These are phyloP conservation scores for Megaustenia siamemsis DNA, from an alignment of 2,888 invertebrate genomes.

Conservation along the genomic window DNA sequence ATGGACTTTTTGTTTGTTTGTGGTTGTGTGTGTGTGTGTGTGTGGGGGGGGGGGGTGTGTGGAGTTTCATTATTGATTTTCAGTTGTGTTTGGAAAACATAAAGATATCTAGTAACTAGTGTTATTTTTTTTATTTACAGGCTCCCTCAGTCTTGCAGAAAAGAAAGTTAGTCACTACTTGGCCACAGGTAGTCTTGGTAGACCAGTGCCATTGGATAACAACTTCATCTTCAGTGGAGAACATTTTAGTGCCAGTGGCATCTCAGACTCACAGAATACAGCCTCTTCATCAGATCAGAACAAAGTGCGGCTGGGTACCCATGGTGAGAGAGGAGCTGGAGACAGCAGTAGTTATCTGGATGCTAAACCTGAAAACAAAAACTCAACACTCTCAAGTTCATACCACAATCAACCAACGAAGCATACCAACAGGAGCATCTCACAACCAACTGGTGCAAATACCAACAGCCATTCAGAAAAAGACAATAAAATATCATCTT, in stretches of 20 bases:
- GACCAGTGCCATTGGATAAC: conserved; percentile 46
- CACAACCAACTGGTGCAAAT: neutral
- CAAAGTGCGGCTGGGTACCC: conserved; percentile 41
- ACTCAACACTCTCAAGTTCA: conserved; percentile 22
- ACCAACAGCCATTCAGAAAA: conserved; percentile 38
- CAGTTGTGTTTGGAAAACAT: too few relatives aligned
- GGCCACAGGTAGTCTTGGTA: conserved; percentile 58
- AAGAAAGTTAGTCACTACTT: conserved; percentile 65
- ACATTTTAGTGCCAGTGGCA: conserved; percentile 75
- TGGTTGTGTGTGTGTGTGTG: too few relatives aligned
- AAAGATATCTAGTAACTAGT: too few relatives aligned
- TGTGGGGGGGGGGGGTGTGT: too few relatives aligned
- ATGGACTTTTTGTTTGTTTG: too few relatives aligned
- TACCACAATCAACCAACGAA: neutral
- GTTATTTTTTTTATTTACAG: too few relatives aligned
- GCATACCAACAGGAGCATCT: neutral
- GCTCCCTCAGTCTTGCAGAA: conserved; percentile 84
- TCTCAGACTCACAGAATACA: conserved; percentile 74
- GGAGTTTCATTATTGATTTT: too few relatives aligned
- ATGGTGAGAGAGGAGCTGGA: conserved; percentile 1
- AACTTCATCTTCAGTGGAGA: conserved; percentile 41
- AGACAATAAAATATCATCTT: conserved; percentile 28
- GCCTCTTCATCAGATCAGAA: conserved; percentile 54
- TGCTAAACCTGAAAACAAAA: conserved; percentile 10
- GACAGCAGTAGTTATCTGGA: conserved; percentile 28